Evolutionary conservation across 2,888 invertebrate genomes (phyloP), one percentile per base, ranked within the genome.

Genomic region (Elysia crispata): DNA sequence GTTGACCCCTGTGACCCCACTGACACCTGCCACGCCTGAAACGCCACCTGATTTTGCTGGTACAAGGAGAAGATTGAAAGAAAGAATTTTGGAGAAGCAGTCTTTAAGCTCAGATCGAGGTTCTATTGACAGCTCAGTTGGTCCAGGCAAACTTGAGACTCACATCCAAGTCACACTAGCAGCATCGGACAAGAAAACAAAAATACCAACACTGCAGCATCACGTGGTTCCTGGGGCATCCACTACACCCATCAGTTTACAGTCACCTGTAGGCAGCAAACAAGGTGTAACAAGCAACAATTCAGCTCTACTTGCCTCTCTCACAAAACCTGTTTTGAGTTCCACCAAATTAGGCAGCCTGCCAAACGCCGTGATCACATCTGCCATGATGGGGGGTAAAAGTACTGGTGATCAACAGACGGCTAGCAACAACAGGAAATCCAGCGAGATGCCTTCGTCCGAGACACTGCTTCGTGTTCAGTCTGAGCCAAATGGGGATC

Each of bases 1-100:
- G 0, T 64, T 75, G 57, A 79, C 81, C 1, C 83, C 83, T n/a
- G 70, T 76, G 15, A 76, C 83, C 15, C 83, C 83, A 0, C 41
- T 72, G 25, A 81, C 81, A n/a, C 82, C 84, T 0, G 81, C 82
- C 30, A 81, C 82, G 18, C 77, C 83, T 13, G 74, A 79, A 20
- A 80, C 82, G 15, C 81, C 82, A 11, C 77, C 82, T 28, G 84
- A 84, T 20, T 79, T 80, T 18, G 80, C 64, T 28, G 80, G 76
- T 3, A 81, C 79, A 5, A 49, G 79, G 70, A 60, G 79, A 60
- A 77, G 73, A 57, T 85, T 91, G 49, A 91, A 91, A 78, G 90
- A 90, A 18, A 90, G 89, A 74, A 84, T 92, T 15, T 82, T 92
- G 66, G 87, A 91, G 90, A 91, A 90, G 78, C 85, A 91, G n/a